These are phyloP conservation scores for Nomada ruficornis DNA, from an alignment of 2,888 invertebrate genomes.

Conservation along the genomic window DNA sequence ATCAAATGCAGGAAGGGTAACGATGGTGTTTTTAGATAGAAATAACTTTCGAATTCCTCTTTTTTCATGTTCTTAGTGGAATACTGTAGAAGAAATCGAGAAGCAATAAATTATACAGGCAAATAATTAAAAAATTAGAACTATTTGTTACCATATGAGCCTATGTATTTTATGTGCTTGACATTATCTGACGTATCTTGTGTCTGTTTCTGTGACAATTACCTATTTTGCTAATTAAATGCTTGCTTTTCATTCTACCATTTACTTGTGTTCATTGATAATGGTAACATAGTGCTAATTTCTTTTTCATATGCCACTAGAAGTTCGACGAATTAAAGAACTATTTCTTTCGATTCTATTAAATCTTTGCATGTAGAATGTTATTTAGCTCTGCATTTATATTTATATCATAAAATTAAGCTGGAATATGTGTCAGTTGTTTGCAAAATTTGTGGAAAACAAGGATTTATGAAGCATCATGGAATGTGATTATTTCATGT, in stretches of 20 bases:
- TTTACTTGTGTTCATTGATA: not conserved
- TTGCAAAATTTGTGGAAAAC: conserved; percentile 9
- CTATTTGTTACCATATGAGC: not conserved
- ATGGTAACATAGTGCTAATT: conserved; percentile 47
- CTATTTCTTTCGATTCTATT: conserved; percentile 38
- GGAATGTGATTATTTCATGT: not conserved
- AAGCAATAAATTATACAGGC: too few relatives aligned
- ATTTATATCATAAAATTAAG: conserved; percentile 16
- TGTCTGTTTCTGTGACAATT: conserved; percentile 8
- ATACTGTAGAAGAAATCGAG: too few relatives aligned
- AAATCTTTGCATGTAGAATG: conserved; percentile 74
- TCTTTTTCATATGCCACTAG: conserved; percentile 46
- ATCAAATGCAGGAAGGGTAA: too few relatives aligned
- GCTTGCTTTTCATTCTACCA: conserved; percentile 24
- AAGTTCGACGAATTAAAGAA: conserved; percentile 38
- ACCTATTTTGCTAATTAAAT: conserved; percentile 30
- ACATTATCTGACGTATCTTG: not conserved
- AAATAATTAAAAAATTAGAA: not conserved
- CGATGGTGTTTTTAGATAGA: too few relatives aligned
- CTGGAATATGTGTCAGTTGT: not conserved
- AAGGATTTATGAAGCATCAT: conserved; percentile 20
- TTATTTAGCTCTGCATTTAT: conserved; percentile 41
- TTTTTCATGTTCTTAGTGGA: too few relatives aligned
- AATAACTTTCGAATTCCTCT: too few relatives aligned
- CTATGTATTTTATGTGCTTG: conserved; percentile 7